Conservation (phyloP, 2,797 vertebrate genomes). For the Delichon dasypus region DNA sequence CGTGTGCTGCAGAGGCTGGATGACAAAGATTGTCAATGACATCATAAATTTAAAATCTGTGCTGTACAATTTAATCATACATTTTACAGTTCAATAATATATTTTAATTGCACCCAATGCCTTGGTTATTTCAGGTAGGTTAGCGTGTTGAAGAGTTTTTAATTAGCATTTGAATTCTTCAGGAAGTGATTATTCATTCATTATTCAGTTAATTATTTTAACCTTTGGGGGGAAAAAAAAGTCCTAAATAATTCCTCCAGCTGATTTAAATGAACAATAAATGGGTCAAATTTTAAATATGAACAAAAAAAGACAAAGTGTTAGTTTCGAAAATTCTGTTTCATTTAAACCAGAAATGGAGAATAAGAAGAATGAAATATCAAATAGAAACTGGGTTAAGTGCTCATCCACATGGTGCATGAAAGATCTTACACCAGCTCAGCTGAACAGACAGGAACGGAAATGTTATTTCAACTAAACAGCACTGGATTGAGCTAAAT, state of each 20-base stretch:
- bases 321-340: background rate
- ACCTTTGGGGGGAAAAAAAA: background rate
- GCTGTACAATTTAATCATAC: background rate
- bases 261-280: background rate
- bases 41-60: background rate
- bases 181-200: background rate
- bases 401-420: background rate
- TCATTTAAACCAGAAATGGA: background rate
- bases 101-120: background rate
- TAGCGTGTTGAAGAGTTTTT: background rate
- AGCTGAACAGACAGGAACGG: background rate
- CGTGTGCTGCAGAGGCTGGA: fast-evolving
- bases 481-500: background rate
- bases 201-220: background rate
- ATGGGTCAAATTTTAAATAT: background rate
- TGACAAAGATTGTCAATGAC: background rate
- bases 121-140: background rate
- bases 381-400: background rate
- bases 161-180: background rate
- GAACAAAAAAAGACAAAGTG: background rate
- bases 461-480: background rate
- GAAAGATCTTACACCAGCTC: background rate
- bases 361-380: background rate
- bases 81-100: background rate
- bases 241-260: background rate